A percentile compares a stretch with the other conserved stretches of the same genome.
Evolutionary conservation across 2,113 vertebrate species (phyloP).

Genomic region (Nothocercus nigrocapillus): DNA sequence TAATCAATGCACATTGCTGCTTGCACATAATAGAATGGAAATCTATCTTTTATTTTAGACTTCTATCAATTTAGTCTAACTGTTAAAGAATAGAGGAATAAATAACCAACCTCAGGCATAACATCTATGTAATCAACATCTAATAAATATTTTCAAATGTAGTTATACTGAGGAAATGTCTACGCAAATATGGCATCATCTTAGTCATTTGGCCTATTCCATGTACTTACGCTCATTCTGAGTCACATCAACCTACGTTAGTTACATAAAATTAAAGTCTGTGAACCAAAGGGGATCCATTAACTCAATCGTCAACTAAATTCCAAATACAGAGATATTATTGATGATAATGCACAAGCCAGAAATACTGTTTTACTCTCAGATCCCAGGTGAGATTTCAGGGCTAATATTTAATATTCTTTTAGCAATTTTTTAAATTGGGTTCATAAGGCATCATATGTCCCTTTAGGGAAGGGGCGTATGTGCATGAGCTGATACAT

Average conservation of each 20-base stretch:
- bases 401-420: background rate
- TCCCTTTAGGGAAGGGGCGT: background rate
- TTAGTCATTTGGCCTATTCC: background rate
- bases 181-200: background rate
- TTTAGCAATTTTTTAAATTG: background rate
- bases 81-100: background rate
- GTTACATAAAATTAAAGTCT: background rate
- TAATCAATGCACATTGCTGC: background rate
- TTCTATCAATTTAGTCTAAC: background rate
- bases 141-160: background rate
- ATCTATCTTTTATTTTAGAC: too few relatives aligned
- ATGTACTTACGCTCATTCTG: background rate
- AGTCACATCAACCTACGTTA: background rate
- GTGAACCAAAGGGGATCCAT: background rate
- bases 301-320: background rate
- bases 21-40: background rate
- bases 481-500: background rate
- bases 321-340: background rate
- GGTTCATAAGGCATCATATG: accelerated
- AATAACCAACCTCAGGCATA: background rate
- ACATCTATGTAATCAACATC: background rate
- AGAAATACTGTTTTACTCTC: background rate
- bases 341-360: background rate
- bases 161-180: background rate
- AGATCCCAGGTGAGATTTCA: background rate